Evolutionary conservation across 2,113 vertebrate genomes (phyloP), one percentile per base, ranked within the genome.

Genomic region (Elephas maximus): DNA sequence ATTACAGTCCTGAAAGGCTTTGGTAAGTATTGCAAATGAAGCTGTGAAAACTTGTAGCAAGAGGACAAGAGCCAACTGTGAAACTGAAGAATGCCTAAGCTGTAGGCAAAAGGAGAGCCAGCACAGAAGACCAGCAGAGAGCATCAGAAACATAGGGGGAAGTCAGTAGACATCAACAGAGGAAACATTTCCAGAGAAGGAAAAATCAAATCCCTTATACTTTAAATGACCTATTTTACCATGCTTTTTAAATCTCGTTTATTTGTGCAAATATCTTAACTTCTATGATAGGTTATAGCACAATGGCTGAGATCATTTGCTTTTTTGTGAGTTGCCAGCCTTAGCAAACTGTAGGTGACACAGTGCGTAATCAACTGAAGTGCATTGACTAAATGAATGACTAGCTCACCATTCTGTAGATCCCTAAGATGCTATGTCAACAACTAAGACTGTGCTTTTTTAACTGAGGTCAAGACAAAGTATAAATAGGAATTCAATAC

Each of bases 281-380:
- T 63, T 45, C 21, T 8, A 20, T 6, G 14, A 10, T 37, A 24
- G 23, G 53, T 69, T 60, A 0, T 14, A 20, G 28, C n/a, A 28
- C 5, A 65, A n/a, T 28, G 20, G 20, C 8, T 9, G 14, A 6
- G 1, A 14, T 4, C 9, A 1, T 1, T 10, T 2, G 2, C 18
- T 62, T 4, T 79, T 41, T 41, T 67, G 33, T 30, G 53, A 12
- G 18, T 14, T 7, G 37, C 76, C 24, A 44, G 24, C 24, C 81
- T 23, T 33, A 60, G 5, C 8, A 6, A 53, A 80, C 41, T 51
- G 8, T 5, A 6, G 44, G 26, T 85, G 21, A 2, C 0, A 3
- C 0, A 8, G 20, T 15, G 37, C 62, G 8, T 24, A 28, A 73
- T 33, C 77, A 11, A 6, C 60, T 60, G n/a, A 69, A 21, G 1